Evolutionary conservation across 2,888 invertebrate genomes (phyloP), one percentile per base, ranked within the genome.

Genomic region (Troides oblongomaculatus): DNA sequence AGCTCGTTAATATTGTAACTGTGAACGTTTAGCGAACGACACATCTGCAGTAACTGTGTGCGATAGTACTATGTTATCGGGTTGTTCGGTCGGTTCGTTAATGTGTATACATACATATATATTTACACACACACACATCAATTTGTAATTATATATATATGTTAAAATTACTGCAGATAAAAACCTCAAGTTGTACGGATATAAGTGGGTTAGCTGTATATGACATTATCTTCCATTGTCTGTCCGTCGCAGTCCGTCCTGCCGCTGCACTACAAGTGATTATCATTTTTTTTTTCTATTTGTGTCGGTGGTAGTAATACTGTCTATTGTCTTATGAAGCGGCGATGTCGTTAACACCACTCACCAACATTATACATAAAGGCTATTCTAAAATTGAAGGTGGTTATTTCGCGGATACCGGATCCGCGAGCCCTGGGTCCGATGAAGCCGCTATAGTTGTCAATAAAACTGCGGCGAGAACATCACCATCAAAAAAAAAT

Each of bases 1-100:
- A 70, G 73, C 74, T 58, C 62, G 43, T 43, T 57, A 58, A 58
- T 62, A 46, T 58, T 18, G 18, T 56, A n/a, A 14, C 46, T n/a
- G 46, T 50, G 43, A 59, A 10, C 21, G 66, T 53, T 17, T n/a
- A 14, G 53, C 25, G n/a, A 50, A 25, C 46, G 30, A 64, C 57
- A 57, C 39, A 64, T 64, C 64, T 30, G n/a, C 30, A 30, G 2
- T 30, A 30, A 30, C 30, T 30, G 30, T 30, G 30, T 30, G 30
- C 53, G 53, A 18, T 53, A 53, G 1, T 14, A 14, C 14, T 39
- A 0, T 1, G 8, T 39, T 39, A 6, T 39, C 39, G 39, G 39
- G 7, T 39, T 39, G 10, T 39, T 39, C 39, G 39, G 39, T 8
- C 39, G 10, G 39, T 39, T n/a, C 43, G n/a, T 21, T 43, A 64